These are phyloP conservation scores for Chrysina gloriosa DNA, from an alignment of 2,888 invertebrate genomes.

Conservation along the genomic window DNA sequence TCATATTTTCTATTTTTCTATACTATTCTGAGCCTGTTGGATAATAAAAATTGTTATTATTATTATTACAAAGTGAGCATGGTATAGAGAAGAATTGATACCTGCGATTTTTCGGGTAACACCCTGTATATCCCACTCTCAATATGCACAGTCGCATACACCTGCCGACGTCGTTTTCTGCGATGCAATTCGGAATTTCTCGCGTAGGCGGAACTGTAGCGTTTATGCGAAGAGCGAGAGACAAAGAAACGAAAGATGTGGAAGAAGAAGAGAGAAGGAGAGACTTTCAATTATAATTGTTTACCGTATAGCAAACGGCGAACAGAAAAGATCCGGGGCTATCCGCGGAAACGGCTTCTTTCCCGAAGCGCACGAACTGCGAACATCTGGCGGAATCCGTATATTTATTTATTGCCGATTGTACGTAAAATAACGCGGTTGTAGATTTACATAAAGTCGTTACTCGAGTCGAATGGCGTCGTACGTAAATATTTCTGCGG, in stretches of 20 bases:
- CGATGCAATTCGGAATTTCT: constrained; percentile 4
- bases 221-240: neutral
- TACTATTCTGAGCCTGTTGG: too few species aligned
- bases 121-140: too few species aligned
- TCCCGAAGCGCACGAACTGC: neutral
- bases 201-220: neutral
- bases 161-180: neutral
- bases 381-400: constrained; percentile 17
- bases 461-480: neutral
- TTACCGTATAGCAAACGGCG: constrained; percentile 4
- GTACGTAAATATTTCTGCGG: constrained; percentile 19
- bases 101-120: too few species aligned
- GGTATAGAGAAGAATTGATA: too few species aligned
- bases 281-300: neutral
- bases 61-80: too few species aligned
- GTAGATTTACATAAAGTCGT: constrained; percentile 9
- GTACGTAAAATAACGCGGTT: neutral
- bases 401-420: constrained; percentile 4
- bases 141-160: too few species aligned
- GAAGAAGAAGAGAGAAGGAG: neutral
- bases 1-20: too few species aligned
- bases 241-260: too few species aligned
- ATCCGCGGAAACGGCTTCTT: constrained; percentile 1
- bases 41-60: too few species aligned
- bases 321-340: neutral